Base-by-base conservation (phyloP, 2,888 invertebrate species). In the Pinctada fucata region DNA sequence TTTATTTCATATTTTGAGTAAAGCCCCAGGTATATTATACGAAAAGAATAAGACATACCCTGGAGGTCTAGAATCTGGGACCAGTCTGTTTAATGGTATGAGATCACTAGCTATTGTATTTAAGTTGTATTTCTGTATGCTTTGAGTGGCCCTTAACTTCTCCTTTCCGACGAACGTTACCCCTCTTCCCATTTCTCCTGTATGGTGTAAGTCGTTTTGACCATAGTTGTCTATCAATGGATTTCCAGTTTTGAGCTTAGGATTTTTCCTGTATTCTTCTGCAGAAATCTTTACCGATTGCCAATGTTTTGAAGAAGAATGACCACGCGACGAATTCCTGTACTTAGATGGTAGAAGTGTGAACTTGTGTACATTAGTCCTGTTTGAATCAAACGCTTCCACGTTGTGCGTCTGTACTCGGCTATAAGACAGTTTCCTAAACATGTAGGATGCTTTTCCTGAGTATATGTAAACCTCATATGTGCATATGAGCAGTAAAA, bases 11-110 rank as follows among this genome's bases (percentile, higher is more conserved):
- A 31, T 31, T 31, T 31, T 31, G 31, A 31, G 31, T 31, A 31
- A 31, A 31, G 31, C 31, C 31, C 31, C 31, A 31, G 31, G 31
- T 31, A 31, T 31, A 31, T 31, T 31, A 31, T 31, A 31, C 31
- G 31, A 31, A 31, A 31, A 31, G 31, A 31, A 31, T 31, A 31
- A 50, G 8, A 81, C 84, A 80, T 82, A 89, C 89, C 85, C 85
- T n/a, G 81, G 72, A 47, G 88, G 86, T 82, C 89, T 83, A 0
- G 89, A 83, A 70, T 89, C 89, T 0, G 89, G 89, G 3, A 89
- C 88, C 65, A 83, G 75, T 74, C 89, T 79, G 78, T 90, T 90
- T 16, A 90, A 81, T 0, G 89, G 87, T 51, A 88, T 87, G 5
- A 81, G 31, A 74, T 90, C 89, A 82, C 89, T 90, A 66, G 85